These are phyloP conservation scores for Aptenodytes patagonicus DNA, from an alignment of 2,113 vertebrate species.

Conservation along the genomic window DNA sequence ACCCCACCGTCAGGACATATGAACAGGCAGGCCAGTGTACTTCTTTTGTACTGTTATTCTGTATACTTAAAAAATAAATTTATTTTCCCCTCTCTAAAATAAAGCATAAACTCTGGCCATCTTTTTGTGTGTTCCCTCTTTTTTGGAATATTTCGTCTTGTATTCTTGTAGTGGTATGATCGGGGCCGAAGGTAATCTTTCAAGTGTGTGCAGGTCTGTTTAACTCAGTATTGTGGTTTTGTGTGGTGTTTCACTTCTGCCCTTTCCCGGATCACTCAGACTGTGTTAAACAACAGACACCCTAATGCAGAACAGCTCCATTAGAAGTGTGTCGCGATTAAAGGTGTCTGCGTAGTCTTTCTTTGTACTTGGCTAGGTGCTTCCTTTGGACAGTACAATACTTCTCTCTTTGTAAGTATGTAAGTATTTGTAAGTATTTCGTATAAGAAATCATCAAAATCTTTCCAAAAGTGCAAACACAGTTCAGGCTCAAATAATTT, in stretches of 20 bases:
- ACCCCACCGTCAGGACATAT: rapidly evolving
- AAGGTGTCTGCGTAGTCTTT: neutral
- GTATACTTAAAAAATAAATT: neutral
- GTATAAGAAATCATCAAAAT: neutral
- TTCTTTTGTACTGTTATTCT: neutral
- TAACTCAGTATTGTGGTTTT: neutral
- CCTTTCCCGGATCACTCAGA: neutral
- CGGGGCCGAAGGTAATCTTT: neutral
- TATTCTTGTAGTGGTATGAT: neutral
- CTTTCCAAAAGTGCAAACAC: neutral
- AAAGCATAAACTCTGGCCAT: neutral
- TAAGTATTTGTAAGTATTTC: neutral
- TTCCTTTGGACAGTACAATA: neutral
- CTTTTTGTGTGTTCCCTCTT: neutral
- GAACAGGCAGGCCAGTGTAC: neutral
- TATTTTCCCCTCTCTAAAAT: neutral
- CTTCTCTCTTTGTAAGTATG: neutral
- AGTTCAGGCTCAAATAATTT: neutral
- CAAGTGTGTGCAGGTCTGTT: neutral
- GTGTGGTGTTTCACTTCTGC: neutral
- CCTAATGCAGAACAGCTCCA: neutral
- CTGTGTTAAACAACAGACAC: neutral
- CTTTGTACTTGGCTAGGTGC: neutral
- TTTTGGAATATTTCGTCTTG: neutral
- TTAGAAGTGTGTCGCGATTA: neutral